Evolutionary conservation across 2,888 invertebrate species (phyloP), one percentile per base, ranked within the genome.

Genomic region (Sphinx pinastri): DNA sequence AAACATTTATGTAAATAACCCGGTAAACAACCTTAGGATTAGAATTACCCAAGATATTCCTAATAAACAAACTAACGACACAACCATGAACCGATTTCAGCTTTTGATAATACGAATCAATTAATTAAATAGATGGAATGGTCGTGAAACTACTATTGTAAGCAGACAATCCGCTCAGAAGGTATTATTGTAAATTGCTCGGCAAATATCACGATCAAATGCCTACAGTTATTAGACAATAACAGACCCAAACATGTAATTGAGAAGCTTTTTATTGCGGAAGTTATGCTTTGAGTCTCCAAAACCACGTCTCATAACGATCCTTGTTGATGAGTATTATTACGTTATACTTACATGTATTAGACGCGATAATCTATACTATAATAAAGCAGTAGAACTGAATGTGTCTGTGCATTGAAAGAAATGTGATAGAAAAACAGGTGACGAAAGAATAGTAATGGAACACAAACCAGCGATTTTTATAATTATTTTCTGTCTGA

Each of bases 141-240:
- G 72, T 71, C 57, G 52, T 12, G n/a, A 69, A 69, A 66, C 66
- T 55, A 25, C 69, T 67, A 67, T 59, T 66, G 31, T 55, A 66
- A 66, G 63, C 45, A 57, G 66, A 55, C 67, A 68, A 63, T 51
- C 70, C 38, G 69, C 67, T 68, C 68, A 68, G 60, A 67, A 71
- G 71, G 67, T 69, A 71, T 78, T 78, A 78, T 73, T 77, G 75
- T 76, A 76, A 76, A 77, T 79, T 75, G 72, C 72, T 76, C 19
- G 16, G 49, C 67, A 55, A 68, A 71, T 70, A 51, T 68, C 60
- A 38, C 51, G 58, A 68, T 70, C 57, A 68, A 68, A 71, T 70
- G 55, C 67, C 55, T 67, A 67, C 51, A 58, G 67, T 67, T 38
- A 59, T 70, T 70, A 67, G 58, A 51, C 67, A 67, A 31, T 55